Conservation (phyloP, 2,888 invertebrate genomes). For the Agelastica alni region DNA sequence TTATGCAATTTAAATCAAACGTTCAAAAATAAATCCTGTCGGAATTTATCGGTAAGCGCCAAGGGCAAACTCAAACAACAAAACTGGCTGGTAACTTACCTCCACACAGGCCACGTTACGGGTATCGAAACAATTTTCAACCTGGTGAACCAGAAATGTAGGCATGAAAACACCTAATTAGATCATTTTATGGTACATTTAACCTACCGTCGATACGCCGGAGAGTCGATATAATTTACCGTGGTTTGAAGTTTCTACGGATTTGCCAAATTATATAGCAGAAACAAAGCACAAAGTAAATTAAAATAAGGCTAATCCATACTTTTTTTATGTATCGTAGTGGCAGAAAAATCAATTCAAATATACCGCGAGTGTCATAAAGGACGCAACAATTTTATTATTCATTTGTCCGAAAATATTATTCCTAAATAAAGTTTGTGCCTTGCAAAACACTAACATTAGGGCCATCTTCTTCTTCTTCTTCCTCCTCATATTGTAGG, state of each 20-base stretch:
- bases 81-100: slow-evolving; percentile 5
- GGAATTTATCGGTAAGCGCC: background rate
- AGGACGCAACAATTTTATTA: too few relatives aligned
- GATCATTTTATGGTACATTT: slow-evolving; percentile 18
- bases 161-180: slow-evolving; percentile 21
- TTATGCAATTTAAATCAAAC: too few relatives aligned
- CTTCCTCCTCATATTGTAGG: background rate
- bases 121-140: slow-evolving; percentile 17
- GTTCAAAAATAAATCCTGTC: too few relatives aligned
- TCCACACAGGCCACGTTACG: background rate
- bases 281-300: slow-evolving; percentile 6
- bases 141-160: slow-evolving; percentile 16
- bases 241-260: slow-evolving; percentile 6
- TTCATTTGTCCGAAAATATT: too few relatives aligned
- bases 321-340: too few relatives aligned
- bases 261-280: slow-evolving; percentile 6
- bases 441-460: too few relatives aligned
- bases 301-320: slow-evolving; percentile 2
- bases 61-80: slow-evolving; percentile 1
- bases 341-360: too few relatives aligned
- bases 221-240: slow-evolving; percentile 8
- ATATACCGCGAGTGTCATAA: too few relatives aligned
- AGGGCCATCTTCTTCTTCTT: too few relatives aligned
- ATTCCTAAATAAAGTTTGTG: too few relatives aligned
- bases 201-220: slow-evolving; percentile 4